Conservation (phyloP, 2,113 vertebrate genomes). For the Asarcornis scutulata region DNA sequence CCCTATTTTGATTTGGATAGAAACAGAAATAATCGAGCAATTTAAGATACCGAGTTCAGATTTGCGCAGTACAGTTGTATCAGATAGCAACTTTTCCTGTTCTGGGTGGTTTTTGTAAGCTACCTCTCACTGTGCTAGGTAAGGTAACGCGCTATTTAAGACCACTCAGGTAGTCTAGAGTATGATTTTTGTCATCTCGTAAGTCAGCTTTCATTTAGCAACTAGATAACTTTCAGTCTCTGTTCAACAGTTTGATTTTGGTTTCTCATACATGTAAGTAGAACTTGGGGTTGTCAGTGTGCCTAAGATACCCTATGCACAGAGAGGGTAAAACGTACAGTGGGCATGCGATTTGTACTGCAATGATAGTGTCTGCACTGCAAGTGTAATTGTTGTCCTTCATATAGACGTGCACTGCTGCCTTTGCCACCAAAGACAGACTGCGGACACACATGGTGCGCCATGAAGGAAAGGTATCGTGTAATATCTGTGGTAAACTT, state of each 20-base stretch:
- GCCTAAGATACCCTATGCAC: not conserved
- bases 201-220: not conserved
- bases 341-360: not conserved
- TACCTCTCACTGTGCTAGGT: not conserved
- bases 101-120: not conserved
- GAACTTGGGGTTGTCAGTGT: not conserved
- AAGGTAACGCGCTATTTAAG: not conserved
- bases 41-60: not conserved
- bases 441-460: constrained; percentile 98
- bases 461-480: constrained; percentile 97
- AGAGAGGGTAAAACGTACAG: constrained; percentile 13
- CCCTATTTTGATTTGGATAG: constrained; percentile 34
- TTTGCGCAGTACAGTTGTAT: not conserved
- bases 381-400: constrained; percentile 74
- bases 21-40: constrained; percentile 24
- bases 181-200: not conserved
- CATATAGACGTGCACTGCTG: constrained; percentile 93
- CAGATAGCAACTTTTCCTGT: not conserved
- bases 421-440: constrained; percentile 99
- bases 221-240: not conserved
- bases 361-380: constrained; percentile 66
- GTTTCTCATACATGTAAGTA: not conserved
- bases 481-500: constrained; percentile 99
- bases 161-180: not conserved
- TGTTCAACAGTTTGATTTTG: not conserved